Base-by-base conservation (phyloP, 1,140 invertebrate genomes). In the Drosophila neocordata region DNA sequence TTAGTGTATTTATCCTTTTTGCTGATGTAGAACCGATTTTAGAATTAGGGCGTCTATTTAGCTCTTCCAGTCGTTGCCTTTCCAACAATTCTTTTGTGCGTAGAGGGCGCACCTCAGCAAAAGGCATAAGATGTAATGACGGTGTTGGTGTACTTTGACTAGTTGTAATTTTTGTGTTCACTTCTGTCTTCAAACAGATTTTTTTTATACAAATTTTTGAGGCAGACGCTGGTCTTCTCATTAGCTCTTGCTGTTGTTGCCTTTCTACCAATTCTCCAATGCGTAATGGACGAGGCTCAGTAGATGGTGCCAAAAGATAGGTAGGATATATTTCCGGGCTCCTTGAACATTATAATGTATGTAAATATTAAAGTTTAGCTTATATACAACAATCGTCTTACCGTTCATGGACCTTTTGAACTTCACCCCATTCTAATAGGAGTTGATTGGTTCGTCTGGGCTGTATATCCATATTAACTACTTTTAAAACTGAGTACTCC, bases 1-100 rank as follows among this genome's bases (percentile, higher is more conserved):
- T 31, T 6, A 11, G 15, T 20, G 13, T 7, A 38, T 38, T n/a
- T 4, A 38, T 13, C 2, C 6, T 31, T 18, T 48, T 48, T 20
- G 18, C 41, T 48, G 41, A 48, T 20, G 41, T 20, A 20, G 15
- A 20, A 11, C 4, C 0, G 3, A 20, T 20, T 35, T 6, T 58
- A 20, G 56, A 37, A 2, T 0, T 7, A 7, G 27, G 6, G 9
- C 13, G 52, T 11, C 8, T 8, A 6, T 56, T 69, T 4, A 35
- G 8, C 4, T 1, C 24, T 13, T 53, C 9, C 4, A 2, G 4
- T 22, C 34, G 13, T 8, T 63, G 20, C 4, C 34, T 22, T n/a
- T 73, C 62, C 22, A 73, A 27, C 37, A 74, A 9, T 24, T 74
- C 63, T 8, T 67, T 74, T 8, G 56, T 24, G 1, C 63, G 72